These are phyloP conservation scores for Rhamnusium bicolor DNA, from an alignment of 2,888 invertebrate species.

Conservation along the genomic window DNA sequence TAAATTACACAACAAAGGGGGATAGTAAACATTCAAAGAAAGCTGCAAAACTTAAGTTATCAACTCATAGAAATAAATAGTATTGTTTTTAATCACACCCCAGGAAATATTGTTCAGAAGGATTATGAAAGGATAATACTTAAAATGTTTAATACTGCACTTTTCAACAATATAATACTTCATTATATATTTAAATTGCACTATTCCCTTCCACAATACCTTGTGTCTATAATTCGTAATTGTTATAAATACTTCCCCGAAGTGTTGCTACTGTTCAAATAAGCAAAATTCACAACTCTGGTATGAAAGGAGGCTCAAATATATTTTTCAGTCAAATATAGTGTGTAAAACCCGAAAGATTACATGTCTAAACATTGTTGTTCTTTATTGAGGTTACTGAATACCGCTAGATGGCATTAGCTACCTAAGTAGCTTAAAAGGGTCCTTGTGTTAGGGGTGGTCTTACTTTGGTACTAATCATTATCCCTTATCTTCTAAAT, in stretches of 20 bases:
- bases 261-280: not conserved
- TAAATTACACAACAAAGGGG: too few species aligned
- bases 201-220: slow-evolving; percentile 38
- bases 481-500: slow-evolving; percentile 50
- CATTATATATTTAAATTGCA: slow-evolving; percentile 34
- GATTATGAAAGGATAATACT: slow-evolving; percentile 12
- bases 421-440: slow-evolving; percentile 49
- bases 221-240: slow-evolving; percentile 20
- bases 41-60: not conserved
- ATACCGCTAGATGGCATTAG: slow-evolving; percentile 35
- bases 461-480: slow-evolving; percentile 41
- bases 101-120: not conserved
- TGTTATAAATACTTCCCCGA: slow-evolving; percentile 14
- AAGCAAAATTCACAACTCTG: not conserved
- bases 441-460: slow-evolving; percentile 48
- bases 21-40: not conserved
- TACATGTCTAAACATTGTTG: slow-evolving; percentile 6
- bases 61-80: too few species aligned
- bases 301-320: not conserved
- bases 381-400: not conserved
- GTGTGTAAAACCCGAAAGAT: slow-evolving; percentile 3
- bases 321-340: not conserved
- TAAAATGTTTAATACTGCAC: slow-evolving; percentile 36
- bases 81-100: not conserved
- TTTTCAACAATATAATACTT: slow-evolving; percentile 40